Percentiles rank a stretch among this genome's conserved stretches.
Conservation (phyloP, 2,113 vertebrate species). For the Elanus axillaris region DNA sequence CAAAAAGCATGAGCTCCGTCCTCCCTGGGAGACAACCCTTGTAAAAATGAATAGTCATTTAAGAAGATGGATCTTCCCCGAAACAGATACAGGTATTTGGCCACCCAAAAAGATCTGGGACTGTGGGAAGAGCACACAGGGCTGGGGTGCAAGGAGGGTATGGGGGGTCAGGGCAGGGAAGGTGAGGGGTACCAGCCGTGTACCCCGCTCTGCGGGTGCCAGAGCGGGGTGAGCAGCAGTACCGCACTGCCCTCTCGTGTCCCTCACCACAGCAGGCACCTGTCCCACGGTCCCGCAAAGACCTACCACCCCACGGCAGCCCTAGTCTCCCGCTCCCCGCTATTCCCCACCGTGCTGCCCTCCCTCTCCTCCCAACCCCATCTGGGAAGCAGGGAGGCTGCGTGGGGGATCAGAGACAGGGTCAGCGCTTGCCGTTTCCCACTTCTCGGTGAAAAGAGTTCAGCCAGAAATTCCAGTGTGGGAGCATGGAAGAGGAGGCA, state of each 20-base stretch:
- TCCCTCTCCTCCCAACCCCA: background rate
- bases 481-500: background rate
- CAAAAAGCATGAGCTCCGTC: background rate
- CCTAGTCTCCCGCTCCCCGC: background rate
- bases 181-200: background rate
- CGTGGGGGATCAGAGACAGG: background rate
- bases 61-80: background rate
- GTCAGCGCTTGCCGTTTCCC: background rate
- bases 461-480: background rate
- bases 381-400: rapidly evolving
- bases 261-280: background rate
- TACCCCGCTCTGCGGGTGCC: background rate
- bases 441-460: background rate
- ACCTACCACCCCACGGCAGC: background rate
- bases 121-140: background rate
- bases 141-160: background rate
- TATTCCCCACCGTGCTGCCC: rapidly evolving
- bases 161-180: rapidly evolving
- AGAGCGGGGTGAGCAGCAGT: background rate
- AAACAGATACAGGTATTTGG: background rate
- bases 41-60: background rate
- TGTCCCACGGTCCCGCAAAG: rapidly evolving
- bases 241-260: background rate
- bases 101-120: background rate
- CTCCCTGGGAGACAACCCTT: rapidly evolving